These are phyloP conservation scores for Podiceps cristatus DNA, from an alignment of 2,113 vertebrate species.

Conservation along the genomic window DNA sequence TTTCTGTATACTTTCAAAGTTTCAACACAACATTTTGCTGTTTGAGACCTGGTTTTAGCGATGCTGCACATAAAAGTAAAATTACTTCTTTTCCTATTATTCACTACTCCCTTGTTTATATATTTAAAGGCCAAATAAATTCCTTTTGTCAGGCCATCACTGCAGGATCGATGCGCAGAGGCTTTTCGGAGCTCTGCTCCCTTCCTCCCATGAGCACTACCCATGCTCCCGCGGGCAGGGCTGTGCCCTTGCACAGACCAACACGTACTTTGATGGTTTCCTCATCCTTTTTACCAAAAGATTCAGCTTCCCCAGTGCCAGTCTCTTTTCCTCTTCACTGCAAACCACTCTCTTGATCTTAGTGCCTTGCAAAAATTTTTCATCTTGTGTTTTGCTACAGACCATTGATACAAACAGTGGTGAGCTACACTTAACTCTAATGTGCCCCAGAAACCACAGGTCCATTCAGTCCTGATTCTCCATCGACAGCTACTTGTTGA, in stretches of 20 bases:
- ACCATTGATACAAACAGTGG: not conserved
- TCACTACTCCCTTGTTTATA: not conserved
- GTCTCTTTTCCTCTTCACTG: not conserved
- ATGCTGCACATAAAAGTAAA: not conserved
- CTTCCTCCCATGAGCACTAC: fast-evolving
- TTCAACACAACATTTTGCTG: not conserved
- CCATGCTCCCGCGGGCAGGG: not conserved
- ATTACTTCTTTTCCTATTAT: not conserved
- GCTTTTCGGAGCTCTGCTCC: not conserved
- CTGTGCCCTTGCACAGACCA: not conserved
- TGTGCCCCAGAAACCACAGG: not conserved
- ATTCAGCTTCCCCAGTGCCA: not conserved
- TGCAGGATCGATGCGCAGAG: not conserved
- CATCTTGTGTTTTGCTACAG: not conserved
- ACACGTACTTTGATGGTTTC: fast-evolving
- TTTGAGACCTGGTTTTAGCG: not conserved
- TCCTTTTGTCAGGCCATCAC: not conserved
- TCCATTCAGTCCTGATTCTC: not conserved
- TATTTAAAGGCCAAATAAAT: constrained; percentile 13
- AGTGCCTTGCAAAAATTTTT: not conserved
- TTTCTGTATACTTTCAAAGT: not conserved
- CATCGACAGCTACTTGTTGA: not conserved
- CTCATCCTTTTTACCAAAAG: not conserved
- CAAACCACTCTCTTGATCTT: not conserved
- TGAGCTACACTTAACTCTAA: not conserved